phyloP scores from a whole-genome alignment of 2,888 invertebrate genomes.

The Meloe dianella region DNA sequence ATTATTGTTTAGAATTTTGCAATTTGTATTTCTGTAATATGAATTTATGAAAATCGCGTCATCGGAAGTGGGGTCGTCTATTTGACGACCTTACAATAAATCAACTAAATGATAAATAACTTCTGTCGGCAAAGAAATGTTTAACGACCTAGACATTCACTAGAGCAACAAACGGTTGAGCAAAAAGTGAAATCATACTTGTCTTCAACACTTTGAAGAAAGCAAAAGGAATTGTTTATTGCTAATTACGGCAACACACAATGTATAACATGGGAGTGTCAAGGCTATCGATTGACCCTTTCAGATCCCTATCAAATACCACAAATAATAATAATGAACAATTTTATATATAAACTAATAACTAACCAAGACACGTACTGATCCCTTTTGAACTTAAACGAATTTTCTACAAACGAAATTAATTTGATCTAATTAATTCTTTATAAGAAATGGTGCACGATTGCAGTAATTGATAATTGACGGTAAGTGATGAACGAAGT shows the following conservation, averaged over 20 bases:
- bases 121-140: slow-evolving; percentile 31
- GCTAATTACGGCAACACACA: slow-evolving; percentile 23
- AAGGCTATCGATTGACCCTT: slow-evolving; percentile 22
- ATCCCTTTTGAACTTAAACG: neutral
- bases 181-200: slow-evolving; percentile 35
- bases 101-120: slow-evolving; percentile 32
- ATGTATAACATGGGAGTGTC: slow-evolving; percentile 21
- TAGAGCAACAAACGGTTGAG: slow-evolving; percentile 24
- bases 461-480: slow-evolving; percentile 14
- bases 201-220: slow-evolving; percentile 20
- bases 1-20: neutral
- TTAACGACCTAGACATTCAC: slow-evolving; percentile 36
- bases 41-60: neutral
- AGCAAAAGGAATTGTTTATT: slow-evolving; percentile 31
- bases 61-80: neutral
- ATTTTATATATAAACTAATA: neutral
- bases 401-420: slow-evolving; percentile 5
- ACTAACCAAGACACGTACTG: neutral
- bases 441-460: slow-evolving; percentile 13
- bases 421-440: neutral
- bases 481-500: slow-evolving; percentile 9
- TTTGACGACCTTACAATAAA: neutral
- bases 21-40: neutral
- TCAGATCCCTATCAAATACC: neutral
- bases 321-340: neutral